Base-by-base conservation (phyloP, 1,140 invertebrate species). In the Portunus trituberculatus region DNA sequence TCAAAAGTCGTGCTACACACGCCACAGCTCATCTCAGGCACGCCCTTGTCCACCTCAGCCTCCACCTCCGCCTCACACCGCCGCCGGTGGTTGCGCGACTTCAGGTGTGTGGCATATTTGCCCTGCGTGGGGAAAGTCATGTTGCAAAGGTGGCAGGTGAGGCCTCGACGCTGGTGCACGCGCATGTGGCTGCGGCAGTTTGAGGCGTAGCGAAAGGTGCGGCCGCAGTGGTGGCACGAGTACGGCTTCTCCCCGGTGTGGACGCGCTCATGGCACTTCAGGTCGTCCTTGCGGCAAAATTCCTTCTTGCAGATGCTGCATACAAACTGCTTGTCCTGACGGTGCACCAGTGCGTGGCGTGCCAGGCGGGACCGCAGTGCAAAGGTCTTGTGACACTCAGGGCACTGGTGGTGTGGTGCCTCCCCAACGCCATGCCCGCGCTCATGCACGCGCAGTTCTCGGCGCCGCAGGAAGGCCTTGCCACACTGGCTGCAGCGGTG, bases 231-330 rank as follows among this genome's bases (percentile, higher is more conserved):
- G 8, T 87, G 45, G 92, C 94, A 95, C 25, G 84, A 39, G 46
- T 95, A 95, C 16, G 94, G 94, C 14, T 88, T 95, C n/a, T 92
- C 94, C 39, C 94, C 94, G 20, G 94, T 88, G 39, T 95, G 94
- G 14, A 87, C 86, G 14, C 94, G 86, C n/a, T 92, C 94, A 76
- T 95, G 94, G 29, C 91, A 92, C 48, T 92, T 92, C 0, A 95
- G 83, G 84, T 95, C 94, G 89, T 95, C 94, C 48, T 95, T 95
- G 20, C 94, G 84, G 4, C 48, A 32, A 82, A 95, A 95, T 12
- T 48, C 91, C 48, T 95, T 95, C 32, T 93, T 59, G 28, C 94
- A 95, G 12, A 93, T 32, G 12, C 59, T 20, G 76, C 94, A 95
- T 0, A 89, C 59, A 88, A 88, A 92, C 39, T 95, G 91, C 32